These are phyloP conservation scores for Drosophila varians DNA, from an alignment of 1,140 invertebrate species.

Conservation along the genomic window DNA sequence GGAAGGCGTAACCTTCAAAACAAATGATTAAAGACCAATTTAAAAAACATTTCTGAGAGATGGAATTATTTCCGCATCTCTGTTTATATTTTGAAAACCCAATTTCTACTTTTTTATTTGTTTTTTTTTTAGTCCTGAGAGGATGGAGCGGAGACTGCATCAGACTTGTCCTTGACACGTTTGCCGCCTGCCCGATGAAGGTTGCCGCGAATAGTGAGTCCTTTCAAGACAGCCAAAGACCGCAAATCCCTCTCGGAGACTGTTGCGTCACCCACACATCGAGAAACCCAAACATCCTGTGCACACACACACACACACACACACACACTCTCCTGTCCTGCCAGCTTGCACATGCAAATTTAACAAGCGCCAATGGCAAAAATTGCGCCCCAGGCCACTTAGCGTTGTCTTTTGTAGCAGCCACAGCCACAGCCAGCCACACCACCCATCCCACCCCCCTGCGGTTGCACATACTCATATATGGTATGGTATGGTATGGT, in stretches of 20 bases:
- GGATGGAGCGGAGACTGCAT: conserved; percentile 35
- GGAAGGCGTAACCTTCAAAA: too few species aligned
- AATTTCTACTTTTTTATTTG: background rate
- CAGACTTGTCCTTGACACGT: conserved; percentile 66
- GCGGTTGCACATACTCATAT: background rate
- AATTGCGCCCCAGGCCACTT: conserved; percentile 72
- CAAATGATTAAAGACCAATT: too few species aligned
- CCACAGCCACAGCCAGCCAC: background rate
- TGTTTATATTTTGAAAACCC: background rate
- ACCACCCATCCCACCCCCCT: conserved; percentile 5
- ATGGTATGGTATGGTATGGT: too few species aligned
- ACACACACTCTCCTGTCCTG: conserved; percentile 1
- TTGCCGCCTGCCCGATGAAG: conserved; percentile 73
- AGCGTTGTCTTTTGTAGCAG: conserved; percentile 68
- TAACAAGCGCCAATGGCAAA: conserved; percentile 74
- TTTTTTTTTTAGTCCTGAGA: background rate
- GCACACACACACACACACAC: conserved; percentile 5
- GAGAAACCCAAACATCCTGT: conserved; percentile 11
- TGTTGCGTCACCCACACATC: conserved; percentile 52
- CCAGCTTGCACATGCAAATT: conserved; percentile 68
- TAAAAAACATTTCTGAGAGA: too few species aligned
- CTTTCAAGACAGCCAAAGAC: conserved; percentile 35
- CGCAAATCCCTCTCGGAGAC: conserved; percentile 59
- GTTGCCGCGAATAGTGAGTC: conserved; percentile 27
- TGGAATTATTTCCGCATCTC: too few species aligned